phyloP scores from a whole-genome alignment of 2,888 invertebrate species.

The Drosophila dives region DNA sequence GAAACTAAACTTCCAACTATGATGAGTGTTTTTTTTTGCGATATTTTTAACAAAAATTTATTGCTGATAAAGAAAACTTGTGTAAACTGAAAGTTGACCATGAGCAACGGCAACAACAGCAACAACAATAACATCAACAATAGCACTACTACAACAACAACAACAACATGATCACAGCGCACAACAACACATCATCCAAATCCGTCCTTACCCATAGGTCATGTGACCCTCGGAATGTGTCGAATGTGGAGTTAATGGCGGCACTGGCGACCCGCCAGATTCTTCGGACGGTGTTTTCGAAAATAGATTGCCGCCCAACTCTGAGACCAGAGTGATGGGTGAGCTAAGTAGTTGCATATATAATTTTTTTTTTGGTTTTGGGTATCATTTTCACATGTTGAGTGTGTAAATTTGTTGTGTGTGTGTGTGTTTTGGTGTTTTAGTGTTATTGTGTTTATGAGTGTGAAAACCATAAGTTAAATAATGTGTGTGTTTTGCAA shows the following conservation, averaged over 20 bases:
- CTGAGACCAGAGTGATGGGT: conserved; percentile 96
- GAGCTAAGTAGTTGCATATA: conserved; percentile 87
- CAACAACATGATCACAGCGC: conserved; percentile 46
- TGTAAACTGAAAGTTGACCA: conserved; percentile 8
- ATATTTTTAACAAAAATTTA: conserved; percentile 16
- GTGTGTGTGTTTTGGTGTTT: conserved; percentile 25
- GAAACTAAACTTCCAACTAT: conserved; percentile 5
- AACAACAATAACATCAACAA: conserved; percentile 41
- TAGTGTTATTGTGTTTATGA: conserved; percentile 12
- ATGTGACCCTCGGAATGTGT: conserved; percentile 86
- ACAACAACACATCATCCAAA: conserved; percentile 41
- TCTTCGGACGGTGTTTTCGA: conserved; percentile 97
- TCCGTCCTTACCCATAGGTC: conserved; percentile 84
- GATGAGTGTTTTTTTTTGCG: conserved; percentile 4
- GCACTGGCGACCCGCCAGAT: conserved; percentile 89
- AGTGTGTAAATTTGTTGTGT: conserved; percentile 10
- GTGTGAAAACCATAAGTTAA: conserved; percentile 50
- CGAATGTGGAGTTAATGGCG: conserved; percentile 88
- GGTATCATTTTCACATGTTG: background rate
- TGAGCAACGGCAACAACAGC: conserved; percentile 20
- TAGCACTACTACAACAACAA: conserved; percentile 33
- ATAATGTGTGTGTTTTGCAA: conserved; percentile 60
- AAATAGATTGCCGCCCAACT: conserved; percentile 97
- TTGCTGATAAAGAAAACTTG: conserved; percentile 19
- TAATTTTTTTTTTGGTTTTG: conserved; percentile 1